phyloP scores from a whole-genome alignment of 1,140 invertebrate genomes.

The Centruroides sculpturatus region DNA sequence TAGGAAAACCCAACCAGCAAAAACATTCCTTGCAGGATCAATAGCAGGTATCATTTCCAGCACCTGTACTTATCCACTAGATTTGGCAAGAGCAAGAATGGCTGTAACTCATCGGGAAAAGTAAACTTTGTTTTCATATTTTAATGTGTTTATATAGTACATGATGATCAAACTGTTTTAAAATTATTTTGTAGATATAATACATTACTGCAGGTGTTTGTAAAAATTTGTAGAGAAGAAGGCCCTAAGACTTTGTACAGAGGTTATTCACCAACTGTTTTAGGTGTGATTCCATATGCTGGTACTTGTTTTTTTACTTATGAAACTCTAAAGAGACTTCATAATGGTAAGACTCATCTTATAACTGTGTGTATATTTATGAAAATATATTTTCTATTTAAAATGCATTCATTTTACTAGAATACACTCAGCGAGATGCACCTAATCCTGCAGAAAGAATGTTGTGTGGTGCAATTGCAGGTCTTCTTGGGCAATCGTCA shows the following conservation, averaged over 20 bases:
- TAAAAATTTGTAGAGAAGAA: conserved; percentile 61
- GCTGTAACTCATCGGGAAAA: conserved; percentile 73
- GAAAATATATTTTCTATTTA: too few species aligned
- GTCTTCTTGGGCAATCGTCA: conserved; percentile 78
- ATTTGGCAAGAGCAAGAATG: conserved; percentile 92
- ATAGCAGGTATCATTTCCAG: conserved; percentile 88
- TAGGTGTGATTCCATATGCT: conserved; percentile 93
- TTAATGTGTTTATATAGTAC: too few species aligned
- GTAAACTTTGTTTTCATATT: conserved; percentile 29
- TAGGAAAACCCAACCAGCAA: conserved; percentile 21
- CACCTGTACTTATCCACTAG: conserved; percentile 85
- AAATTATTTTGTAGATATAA: conserved; percentile 28
- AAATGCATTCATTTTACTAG: conserved; percentile 3
- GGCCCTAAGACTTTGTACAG: conserved; percentile 64
- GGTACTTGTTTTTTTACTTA: conserved; percentile 96
- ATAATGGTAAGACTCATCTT: conserved; percentile 13
- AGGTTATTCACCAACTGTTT: conserved; percentile 76
- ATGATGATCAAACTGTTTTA: too few species aligned
- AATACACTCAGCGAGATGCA: conserved; percentile 5
- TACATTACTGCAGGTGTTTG: conserved; percentile 52
- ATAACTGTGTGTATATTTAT: too few species aligned
- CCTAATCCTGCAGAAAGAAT: conserved; percentile 35
- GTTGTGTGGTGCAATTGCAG: conserved; percentile 76
- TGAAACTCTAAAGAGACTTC: conserved; percentile 63
- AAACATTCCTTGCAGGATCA: conserved; percentile 73